Base-by-base conservation (phyloP, 1,140 invertebrate genomes). In the Arctopsyche grandis region DNA sequence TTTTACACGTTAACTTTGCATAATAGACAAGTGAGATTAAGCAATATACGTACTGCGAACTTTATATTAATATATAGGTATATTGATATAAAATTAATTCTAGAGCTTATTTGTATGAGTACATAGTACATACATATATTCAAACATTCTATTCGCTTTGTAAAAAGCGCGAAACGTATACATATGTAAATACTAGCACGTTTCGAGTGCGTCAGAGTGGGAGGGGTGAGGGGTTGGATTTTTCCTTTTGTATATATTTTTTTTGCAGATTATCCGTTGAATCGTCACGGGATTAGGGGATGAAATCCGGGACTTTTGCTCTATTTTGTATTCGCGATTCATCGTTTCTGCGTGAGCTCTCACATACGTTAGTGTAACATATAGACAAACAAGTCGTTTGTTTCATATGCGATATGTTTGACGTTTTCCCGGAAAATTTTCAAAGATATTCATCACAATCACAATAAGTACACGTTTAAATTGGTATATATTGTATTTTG, bases 251-350 rank as follows among this genome's bases (percentile, higher is more conserved):
- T 66, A 12, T 14, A 66, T 16, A 19, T 16, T 21, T 60, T 60
- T 60, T 5, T 14, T 26, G 63, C 21, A 66, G 63, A 66, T 66
- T 19, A 66, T 66, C 63, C 63, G 9, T 12, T 12, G 63, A 66
- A 66, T 66, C 63, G 63, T 66, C 63, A 14, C 63, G 63, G 63
- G 63, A 66, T 66, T 66, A 66, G 21, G 21, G 63, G 63, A 66
- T 66, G 63, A 66, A 66, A 66, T 66, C 24, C 22, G 63, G 63
- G 24, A 66, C 63, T 66, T 29, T 66, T 14, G 58, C 63, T 19
- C 16, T 66, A 22, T 24, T 66, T 66, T 66, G 63, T 66, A 66
- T 66, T 66, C 63, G 21, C 63, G 19, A 66, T 66, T 66, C 63
- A 66, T 66, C 63, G 22, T 66, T 66, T 52, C 10, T 3, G 3